Evolutionary conservation across 1,140 invertebrate species (phyloP).

Genomic region (Trissolcus basalis): DNA sequence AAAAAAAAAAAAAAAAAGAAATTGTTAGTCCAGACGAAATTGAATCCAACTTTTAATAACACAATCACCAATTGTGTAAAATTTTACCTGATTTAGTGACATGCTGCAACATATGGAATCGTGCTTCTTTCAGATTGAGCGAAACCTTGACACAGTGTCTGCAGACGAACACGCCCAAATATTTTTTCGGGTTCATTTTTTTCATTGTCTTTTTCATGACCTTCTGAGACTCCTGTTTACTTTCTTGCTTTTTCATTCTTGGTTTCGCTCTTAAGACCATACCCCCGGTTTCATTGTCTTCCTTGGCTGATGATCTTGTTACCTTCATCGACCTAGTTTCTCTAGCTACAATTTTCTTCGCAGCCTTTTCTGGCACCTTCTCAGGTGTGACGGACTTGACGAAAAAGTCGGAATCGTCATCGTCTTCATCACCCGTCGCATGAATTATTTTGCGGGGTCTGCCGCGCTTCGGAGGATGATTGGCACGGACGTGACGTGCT

Average conservation of each 20-base stretch:
- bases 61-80: neutral
- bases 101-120: constrained; percentile 32
- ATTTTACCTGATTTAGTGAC: constrained; percentile 43
- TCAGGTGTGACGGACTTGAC: neutral
- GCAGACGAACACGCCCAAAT: constrained; percentile 16
- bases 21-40: too few species aligned
- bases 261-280: too few species aligned
- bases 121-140: constrained; percentile 1
- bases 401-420: constrained; percentile 22
- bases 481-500: constrained; percentile 69
- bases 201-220: neutral
- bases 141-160: constrained; percentile 19
- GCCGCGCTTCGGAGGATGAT: constrained; percentile 66
- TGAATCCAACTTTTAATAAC: neutral
- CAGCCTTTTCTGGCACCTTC: constrained; percentile 12
- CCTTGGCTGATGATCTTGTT: constrained; percentile 16
- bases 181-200: constrained; percentile 3
- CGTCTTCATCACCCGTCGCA: constrained; percentile 28
- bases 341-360: constrained; percentile 2
- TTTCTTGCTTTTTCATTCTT: too few species aligned
- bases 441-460: constrained; percentile 55
- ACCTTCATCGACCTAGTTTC: constrained; percentile 7
- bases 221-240: neutral
- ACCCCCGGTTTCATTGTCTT: neutral
- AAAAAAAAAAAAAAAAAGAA: constrained; percentile 2